Evolutionary conservation across 2,888 invertebrate species (phyloP), one percentile per base, ranked within the genome.

Genomic region (Agrochola lota): DNA sequence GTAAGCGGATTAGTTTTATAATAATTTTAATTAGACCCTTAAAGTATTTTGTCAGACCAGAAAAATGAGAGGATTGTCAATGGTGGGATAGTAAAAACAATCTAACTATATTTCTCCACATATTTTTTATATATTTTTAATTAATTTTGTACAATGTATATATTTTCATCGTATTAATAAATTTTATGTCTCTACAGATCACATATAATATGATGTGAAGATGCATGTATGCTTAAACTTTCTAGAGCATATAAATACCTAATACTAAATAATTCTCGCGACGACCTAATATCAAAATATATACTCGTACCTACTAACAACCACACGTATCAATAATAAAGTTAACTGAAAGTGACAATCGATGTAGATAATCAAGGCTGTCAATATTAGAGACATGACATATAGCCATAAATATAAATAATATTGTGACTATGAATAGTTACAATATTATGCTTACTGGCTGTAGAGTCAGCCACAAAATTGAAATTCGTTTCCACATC

Each of bases 1-100:
- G 88, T 91, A 92, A 92, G 92, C 90, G 91, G 93, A 91, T 92
- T 92, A 91, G 88, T 94, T 92, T 91, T 90, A 92, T 91, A 90
- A 93, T 94, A 92, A 93, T 94, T 93, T 92, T 91, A 92, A 92
- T 92, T 91, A 86, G 85, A 83, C 70, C 66, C 52, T 72, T n/a
- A 67, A 84, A 88, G 59, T 76, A 78, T 83, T 76, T 69, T 55
- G 52, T 76, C 76, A 74, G 35, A 71, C 59, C 3, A 12, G 26
- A 66, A 73, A 15, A 17, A 35, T 35, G 30, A 68, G 12, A 59
- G 30, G 49, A 68, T 43, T 69, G 15, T 43, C 63, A 57, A 49
- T 17, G 43, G 4, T 1, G 7, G 60, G 1, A 8, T 3, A 8
- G 17, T 17, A 59, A 26, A 59, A 26, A 59, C 4, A 11, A 11